phyloP scores from a whole-genome alignment of 2,888 invertebrate genomes.

The Drosophila fulvimacula region DNA sequence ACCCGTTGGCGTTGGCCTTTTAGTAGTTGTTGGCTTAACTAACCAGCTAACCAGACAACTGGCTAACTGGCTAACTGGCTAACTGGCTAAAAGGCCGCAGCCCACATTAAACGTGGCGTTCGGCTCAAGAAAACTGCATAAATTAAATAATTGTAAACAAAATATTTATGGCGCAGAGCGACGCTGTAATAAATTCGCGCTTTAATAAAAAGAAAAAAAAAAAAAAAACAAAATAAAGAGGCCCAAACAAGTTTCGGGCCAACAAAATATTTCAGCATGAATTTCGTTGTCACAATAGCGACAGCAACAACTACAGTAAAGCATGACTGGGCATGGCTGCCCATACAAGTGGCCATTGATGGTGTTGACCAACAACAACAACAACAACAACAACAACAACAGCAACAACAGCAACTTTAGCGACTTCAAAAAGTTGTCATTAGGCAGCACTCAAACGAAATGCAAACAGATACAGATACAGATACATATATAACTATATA shows the following conservation, averaged over 20 bases:
- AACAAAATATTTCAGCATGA: conserved; percentile 77
- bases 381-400: no score
- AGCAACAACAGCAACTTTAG: no score
- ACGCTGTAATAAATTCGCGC: conserved; percentile 79
- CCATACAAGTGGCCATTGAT: conserved; percentile 49
- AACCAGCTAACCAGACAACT: conserved; percentile 27
- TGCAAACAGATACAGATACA: conserved; percentile 28
- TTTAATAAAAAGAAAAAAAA: conserved; percentile 55
- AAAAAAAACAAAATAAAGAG: conserved; percentile 19
- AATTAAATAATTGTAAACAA: conserved; percentile 81
- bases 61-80: conserved; percentile 9
- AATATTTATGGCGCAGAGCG: conserved; percentile 76
- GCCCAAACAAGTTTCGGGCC: conserved; percentile 61
- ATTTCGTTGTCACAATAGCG: conserved; percentile 74
- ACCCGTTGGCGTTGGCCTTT: conserved; percentile 46
- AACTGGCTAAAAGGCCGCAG: conserved; percentile 34
- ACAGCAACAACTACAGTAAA: conserved; percentile 34
- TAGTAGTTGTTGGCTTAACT: conserved; percentile 44
- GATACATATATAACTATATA: conserved; percentile 7
- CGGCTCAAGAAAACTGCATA: conserved; percentile 72
- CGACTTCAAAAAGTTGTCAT: conserved; percentile 63
- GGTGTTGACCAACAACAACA: conserved; percentile 44
- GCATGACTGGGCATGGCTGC: conserved; percentile 45
- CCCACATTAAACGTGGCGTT: conserved; percentile 73
- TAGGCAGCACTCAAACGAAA: conserved; percentile 74